These are phyloP conservation scores for Acronicta psi DNA, from an alignment of 2,888 invertebrate genomes.

Conservation along the genomic window DNA sequence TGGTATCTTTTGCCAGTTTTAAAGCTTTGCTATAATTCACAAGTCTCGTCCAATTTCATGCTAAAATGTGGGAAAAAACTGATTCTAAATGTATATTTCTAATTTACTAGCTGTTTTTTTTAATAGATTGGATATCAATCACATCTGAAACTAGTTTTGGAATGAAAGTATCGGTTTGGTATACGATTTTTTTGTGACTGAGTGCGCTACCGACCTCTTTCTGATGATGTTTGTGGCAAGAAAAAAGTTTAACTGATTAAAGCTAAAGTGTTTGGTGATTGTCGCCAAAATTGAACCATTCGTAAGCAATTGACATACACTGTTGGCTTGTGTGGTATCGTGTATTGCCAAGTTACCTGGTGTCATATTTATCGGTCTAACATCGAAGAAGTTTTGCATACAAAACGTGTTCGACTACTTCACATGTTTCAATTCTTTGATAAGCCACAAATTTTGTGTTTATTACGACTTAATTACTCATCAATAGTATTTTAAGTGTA, in stretches of 20 bases:
- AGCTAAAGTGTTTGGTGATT: slow-evolving; percentile 22
- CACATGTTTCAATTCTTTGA: slow-evolving; percentile 25
- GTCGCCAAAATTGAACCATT: slow-evolving; percentile 36
- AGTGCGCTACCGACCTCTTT: slow-evolving; percentile 40
- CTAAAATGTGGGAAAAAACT: slow-evolving; percentile 39
- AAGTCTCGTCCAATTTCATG: slow-evolving; percentile 36
- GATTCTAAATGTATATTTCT: slow-evolving; percentile 40
- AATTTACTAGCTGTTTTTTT: slow-evolving; percentile 48
- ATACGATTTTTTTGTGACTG: slow-evolving; percentile 40
- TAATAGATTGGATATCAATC: slow-evolving; percentile 49
- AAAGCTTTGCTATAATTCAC: slow-evolving; percentile 15
- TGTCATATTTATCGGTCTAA: slow-evolving; percentile 18
- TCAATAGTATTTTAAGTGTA: slow-evolving; percentile 66
- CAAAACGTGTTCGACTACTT: slow-evolving; percentile 15
- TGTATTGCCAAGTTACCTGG: slow-evolving; percentile 32
- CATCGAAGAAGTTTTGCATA: slow-evolving; percentile 6
- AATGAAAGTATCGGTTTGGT: slow-evolving; percentile 53
- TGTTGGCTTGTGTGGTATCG: slow-evolving; percentile 28
- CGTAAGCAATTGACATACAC: slow-evolving; percentile 29
- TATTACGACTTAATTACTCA: slow-evolving; percentile 55
- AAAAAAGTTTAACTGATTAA: slow-evolving; percentile 25
- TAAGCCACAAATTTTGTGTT: slow-evolving; percentile 42
- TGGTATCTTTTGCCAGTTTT: slow-evolving; percentile 29
- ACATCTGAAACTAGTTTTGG: slow-evolving; percentile 49
- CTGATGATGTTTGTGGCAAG: slow-evolving; percentile 18